Base-by-base conservation (phyloP, 2,797 vertebrate genomes). In the Trachurus trachurus region DNA sequence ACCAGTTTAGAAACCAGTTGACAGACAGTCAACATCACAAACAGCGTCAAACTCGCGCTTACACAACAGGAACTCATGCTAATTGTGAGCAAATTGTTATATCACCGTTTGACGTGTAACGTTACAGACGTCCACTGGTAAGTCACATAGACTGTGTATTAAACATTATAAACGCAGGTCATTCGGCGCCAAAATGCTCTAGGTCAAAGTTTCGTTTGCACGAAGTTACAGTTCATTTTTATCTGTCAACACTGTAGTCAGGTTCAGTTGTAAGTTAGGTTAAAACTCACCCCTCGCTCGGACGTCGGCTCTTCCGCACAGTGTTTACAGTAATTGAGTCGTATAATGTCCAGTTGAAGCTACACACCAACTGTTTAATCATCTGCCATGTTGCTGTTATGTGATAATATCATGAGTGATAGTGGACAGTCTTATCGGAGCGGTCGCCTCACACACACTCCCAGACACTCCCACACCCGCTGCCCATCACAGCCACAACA, bases 371-470 rank as follows among this genome's bases (percentile, higher is more conserved):
- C 16, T 37, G n/a, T 3, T 4, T 15, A 11, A 9, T 0, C 26
- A 4, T 37, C 16, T 2, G 2, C 1, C 57, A 68, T 54, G 70
- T 75, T 81, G 81, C 3, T 50, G 4, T 60, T 5, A 10, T 15
- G 67, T 71, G 82, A 88, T 87, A 83, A 49, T 53, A 34, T 37
- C 34, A 8, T 37, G 34, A 37, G 6, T 37, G 34, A 37, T 5
- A 34, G 22, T 21, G n/a, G 79, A 74, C 72, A 5, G 42, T n/a
- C 69, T 92, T 91, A 91, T 93, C 90, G 12, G 5, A 2, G 21
- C 1, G 50, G 29, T 65, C 80, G 39, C 64, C 64, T 70, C 19
- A 10, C 60, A 10, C 60, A 26, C 26, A 26, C 26, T 26, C 26
- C 26, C 26, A 1, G 79, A 78, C 88, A 66, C 88, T 81, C 88